Evolutionary conservation across 2,797 vertebrate species (phyloP).

Genomic region (Ibycter americanus): DNA sequence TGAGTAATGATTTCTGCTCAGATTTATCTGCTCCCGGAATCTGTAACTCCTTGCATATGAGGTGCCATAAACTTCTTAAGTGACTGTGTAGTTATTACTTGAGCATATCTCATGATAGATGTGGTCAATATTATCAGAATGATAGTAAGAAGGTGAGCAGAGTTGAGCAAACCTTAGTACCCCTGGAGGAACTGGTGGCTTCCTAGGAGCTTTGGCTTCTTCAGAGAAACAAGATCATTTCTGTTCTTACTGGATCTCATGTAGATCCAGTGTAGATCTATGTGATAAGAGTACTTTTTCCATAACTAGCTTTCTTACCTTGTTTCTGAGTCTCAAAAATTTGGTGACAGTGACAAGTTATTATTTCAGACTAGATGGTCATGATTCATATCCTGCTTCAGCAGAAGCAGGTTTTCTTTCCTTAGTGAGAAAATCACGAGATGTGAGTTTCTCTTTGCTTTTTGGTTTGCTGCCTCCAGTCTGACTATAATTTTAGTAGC

Average conservation of each 20-base stretch:
- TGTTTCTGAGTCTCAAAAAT: not conserved
- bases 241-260: not conserved
- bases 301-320: not conserved
- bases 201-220: not conserved
- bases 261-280: not conserved
- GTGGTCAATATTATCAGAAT: not conserved
- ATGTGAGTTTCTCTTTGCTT: not conserved
- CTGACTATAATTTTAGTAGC: not conserved
- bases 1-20: not conserved
- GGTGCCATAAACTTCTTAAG: not conserved
- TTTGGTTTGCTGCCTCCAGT: not conserved
- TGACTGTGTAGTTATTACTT: not conserved
- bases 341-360: not conserved
- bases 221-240: not conserved
- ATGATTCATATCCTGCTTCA: not conserved
- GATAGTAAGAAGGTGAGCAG: not conserved
- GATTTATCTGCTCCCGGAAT: not conserved
- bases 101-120: not conserved
- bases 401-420: not conserved
- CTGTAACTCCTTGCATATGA: not conserved
- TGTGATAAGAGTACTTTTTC: not conserved
- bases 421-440: not conserved
- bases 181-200: not conserved
- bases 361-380: not conserved
- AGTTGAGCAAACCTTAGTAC: not conserved